These are phyloP conservation scores for Mythimna loreyi DNA, from an alignment of 2,888 invertebrate species.

Conservation along the genomic window DNA sequence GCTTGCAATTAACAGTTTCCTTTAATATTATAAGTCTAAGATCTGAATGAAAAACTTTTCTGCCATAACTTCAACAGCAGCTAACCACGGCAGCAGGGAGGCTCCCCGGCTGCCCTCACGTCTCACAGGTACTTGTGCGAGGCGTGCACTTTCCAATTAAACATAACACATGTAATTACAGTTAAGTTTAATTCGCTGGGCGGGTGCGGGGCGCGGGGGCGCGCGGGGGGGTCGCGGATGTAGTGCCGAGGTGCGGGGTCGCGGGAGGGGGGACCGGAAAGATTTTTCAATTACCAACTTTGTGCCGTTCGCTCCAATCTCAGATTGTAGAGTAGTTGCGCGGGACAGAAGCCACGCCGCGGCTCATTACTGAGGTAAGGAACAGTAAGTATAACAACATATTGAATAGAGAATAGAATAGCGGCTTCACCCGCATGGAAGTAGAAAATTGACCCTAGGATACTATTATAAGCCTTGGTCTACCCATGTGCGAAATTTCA, in stretches of 20 bases:
- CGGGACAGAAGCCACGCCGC: conserved; percentile 33
- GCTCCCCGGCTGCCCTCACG: background rate
- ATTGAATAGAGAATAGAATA: no score
- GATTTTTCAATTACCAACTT: conserved; percentile 90
- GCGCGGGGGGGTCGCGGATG: conserved; percentile 17
- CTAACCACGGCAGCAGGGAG: background rate
- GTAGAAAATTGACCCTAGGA: no score
- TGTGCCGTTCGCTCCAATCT: conserved; percentile 87
- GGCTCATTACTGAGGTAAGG: background rate
- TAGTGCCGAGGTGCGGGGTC: background rate
- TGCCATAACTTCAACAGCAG: background rate
- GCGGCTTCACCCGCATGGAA: no score
- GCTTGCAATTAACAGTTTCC: no score
- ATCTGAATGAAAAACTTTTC: background rate
- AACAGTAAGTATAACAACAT: no score
- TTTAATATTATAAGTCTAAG: no score
- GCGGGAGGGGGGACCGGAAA: conserved; percentile 72
- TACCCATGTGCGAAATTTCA: no score
- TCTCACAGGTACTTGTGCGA: conserved; percentile 20
- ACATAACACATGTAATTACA: conserved; percentile 72
- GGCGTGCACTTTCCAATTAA: conserved; percentile 61
- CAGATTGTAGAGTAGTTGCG: conserved; percentile 74
- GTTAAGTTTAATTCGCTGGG: conserved; percentile 68
- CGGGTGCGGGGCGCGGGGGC: conserved; percentile 41
- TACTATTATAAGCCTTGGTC: no score